These are phyloP conservation scores for Lottia gigantea DNA, from an alignment of 2,888 invertebrate genomes.

Conservation along the genomic window DNA sequence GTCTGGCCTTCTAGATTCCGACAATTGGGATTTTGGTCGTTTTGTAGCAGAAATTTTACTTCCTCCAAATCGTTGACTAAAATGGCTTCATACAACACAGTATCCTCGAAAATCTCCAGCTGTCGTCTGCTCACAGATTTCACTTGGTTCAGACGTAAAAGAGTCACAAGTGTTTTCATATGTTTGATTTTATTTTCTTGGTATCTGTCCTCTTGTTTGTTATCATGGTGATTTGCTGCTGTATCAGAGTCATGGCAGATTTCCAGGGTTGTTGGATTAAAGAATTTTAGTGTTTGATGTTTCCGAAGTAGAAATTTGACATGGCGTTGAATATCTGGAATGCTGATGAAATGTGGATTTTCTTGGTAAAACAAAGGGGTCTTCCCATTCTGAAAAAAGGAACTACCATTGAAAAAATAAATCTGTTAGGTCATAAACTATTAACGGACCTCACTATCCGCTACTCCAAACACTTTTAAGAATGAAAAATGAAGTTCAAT, in stretches of 20 bases:
- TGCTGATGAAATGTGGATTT: slow-evolving; percentile 8
- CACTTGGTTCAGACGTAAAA: neutral
- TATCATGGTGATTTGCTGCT: neutral
- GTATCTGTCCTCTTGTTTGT: neutral
- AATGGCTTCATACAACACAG: slow-evolving; percentile 39
- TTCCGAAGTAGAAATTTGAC: slow-evolving; percentile 12
- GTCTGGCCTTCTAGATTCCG: slow-evolving; percentile 41
- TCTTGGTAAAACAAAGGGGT: slow-evolving; percentile 13
- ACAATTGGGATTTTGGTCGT: slow-evolving; percentile 21
- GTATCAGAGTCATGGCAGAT: neutral
- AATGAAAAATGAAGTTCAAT: no score
- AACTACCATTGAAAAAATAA: no score
- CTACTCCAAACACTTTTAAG: no score
- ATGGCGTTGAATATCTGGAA: slow-evolving; percentile 16
- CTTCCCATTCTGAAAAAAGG: slow-evolving; percentile 7
- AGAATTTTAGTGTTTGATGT: neutral
- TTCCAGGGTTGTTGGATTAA: neutral
- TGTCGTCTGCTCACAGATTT: neutral
- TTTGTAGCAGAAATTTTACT: slow-evolving; percentile 31
- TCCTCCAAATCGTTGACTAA: slow-evolving; percentile 36
- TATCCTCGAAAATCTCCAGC: slow-evolving; percentile 26
- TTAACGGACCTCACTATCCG: no score
- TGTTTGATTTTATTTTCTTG: neutral
- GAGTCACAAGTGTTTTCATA: neutral
- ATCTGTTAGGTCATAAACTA: no score